These are phyloP conservation scores for Pteronura brasiliensis DNA, from an alignment of 2,113 vertebrate species.

Conservation along the genomic window DNA sequence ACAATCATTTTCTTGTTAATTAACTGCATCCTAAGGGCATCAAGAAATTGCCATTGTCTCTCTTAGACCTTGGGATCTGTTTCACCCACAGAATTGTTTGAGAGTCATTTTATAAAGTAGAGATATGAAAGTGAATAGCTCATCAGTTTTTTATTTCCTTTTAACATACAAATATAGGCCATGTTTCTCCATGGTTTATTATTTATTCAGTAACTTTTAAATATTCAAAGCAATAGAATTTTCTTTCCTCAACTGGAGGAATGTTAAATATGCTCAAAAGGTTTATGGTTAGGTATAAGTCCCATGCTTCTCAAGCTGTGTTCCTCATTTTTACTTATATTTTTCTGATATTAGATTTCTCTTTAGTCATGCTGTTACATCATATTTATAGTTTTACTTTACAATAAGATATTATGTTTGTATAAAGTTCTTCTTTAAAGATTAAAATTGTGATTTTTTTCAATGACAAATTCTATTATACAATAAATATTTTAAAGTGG, in stretches of 20 bases:
- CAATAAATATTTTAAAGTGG: background rate
- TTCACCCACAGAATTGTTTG: background rate
- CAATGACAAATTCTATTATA: background rate
- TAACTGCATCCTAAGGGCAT: background rate
- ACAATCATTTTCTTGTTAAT: background rate
- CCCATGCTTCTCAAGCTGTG: background rate
- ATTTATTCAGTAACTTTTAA: slow-evolving; percentile 56
- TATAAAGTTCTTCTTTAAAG: background rate
- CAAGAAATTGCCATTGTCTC: background rate
- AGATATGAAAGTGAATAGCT: background rate
- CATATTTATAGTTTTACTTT: background rate
- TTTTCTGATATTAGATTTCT: background rate
- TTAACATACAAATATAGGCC: background rate
- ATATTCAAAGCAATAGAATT: slow-evolving; percentile 57
- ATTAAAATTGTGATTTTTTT: background rate
- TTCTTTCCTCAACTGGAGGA: background rate
- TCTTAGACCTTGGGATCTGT: background rate
- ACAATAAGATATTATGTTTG: background rate
- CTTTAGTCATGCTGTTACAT: background rate
- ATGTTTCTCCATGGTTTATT: background rate
- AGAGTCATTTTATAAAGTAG: background rate
- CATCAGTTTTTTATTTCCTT: background rate
- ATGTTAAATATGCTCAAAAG: slow-evolving; percentile 28
- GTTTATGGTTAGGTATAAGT: background rate
- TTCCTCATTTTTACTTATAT: background rate